These are phyloP conservation scores for Strix uralensis DNA, from an alignment of 2,113 vertebrate genomes.

Conservation along the genomic window DNA sequence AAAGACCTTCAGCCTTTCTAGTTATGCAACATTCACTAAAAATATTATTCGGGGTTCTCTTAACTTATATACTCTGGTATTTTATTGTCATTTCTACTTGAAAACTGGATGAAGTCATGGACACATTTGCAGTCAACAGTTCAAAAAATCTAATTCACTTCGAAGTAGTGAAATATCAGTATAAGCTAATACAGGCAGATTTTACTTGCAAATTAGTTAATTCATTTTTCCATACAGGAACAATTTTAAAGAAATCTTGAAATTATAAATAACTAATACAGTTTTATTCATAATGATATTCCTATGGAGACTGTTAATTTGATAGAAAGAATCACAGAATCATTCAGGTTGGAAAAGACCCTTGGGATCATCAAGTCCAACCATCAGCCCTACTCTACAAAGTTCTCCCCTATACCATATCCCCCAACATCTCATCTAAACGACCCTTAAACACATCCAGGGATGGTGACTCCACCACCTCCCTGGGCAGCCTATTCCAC, in stretches of 20 bases:
- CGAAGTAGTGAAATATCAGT: background rate
- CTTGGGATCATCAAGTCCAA: no score
- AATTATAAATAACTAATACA: background rate
- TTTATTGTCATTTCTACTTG: background rate
- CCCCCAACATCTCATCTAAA: no score
- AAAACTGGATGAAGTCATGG: background rate
- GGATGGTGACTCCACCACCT: no score
- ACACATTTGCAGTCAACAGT: background rate
- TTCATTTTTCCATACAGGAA: background rate
- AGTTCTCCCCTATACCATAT: no score
- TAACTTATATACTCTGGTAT: background rate
- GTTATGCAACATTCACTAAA: background rate
- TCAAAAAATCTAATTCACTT: background rate
- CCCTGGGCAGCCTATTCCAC: no score
- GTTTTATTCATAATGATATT: background rate
- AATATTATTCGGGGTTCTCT: background rate
- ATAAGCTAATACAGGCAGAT: background rate
- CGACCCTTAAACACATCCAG: no score
- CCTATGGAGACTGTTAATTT: background rate
- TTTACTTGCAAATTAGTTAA: background rate
- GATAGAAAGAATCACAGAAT: background rate
- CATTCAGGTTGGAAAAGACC: no score
- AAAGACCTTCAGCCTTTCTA: background rate
- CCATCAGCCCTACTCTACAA: no score
- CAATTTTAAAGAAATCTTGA: background rate